Percentiles rank a stretch among this genome's conserved stretches.
phyloP scores from a whole-genome alignment of 2,113 vertebrate genomes.

The Oenanthe melanoleuca region DNA sequence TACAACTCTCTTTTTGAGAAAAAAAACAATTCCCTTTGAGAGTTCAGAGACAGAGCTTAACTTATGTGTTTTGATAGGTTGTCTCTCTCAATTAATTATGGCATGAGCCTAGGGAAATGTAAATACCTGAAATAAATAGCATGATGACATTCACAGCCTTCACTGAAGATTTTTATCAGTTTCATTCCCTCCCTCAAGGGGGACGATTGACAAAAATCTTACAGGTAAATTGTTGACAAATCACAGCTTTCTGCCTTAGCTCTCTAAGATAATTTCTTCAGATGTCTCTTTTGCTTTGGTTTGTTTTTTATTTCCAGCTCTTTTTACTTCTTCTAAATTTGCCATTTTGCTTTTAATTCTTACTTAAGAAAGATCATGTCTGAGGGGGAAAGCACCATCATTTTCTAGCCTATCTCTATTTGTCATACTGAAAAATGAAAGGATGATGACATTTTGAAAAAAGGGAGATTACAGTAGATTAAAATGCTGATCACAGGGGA shows the following conservation, averaged over 20 bases:
- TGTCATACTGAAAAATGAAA: neutral
- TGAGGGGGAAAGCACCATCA: neutral
- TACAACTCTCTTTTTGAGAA: neutral
- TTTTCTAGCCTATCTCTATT: neutral
- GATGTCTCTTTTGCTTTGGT: neutral
- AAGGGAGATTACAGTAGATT: neutral
- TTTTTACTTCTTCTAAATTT: neutral
- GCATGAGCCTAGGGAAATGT: slow-evolving; percentile 11
- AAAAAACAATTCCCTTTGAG: neutral
- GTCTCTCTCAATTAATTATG: slow-evolving; percentile 42
- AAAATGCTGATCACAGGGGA: neutral
- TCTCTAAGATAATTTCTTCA: neutral
- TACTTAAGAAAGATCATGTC: neutral
- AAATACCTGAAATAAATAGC: slow-evolving; percentile 31
- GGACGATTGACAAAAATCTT: neutral
- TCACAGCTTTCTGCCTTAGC: neutral
- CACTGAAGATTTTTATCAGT: neutral
- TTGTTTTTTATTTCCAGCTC: neutral
- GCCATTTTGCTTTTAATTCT: neutral
- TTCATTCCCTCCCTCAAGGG: neutral
- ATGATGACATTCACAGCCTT: slow-evolving; percentile 4
- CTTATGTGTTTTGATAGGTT: slow-evolving; percentile 18
- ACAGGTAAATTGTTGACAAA: slow-evolving; percentile 6
- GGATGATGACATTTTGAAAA: neutral
- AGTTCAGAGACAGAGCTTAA: neutral